Base-by-base conservation (phyloP, 2,888 invertebrate genomes). In the Ochlodes sylvanus region DNA sequence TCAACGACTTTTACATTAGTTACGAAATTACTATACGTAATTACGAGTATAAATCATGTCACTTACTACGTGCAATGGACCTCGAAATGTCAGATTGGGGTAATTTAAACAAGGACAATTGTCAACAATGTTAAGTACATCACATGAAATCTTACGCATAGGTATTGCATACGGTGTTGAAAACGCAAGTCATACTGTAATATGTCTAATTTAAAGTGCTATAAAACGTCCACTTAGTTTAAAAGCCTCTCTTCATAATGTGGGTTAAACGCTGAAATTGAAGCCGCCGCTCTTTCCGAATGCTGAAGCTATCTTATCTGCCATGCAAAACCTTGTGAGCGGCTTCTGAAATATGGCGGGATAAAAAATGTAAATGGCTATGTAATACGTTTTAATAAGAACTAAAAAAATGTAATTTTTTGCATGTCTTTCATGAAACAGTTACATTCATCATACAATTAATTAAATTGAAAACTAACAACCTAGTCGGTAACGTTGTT, bases 231-330 rank as follows among this genome's bases (percentile, higher is more conserved):
- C 69, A 65, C 72, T 74, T 73, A 71, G 76, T 71, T 78, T 75
- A 76, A 75, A 70, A 73, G 72, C 69, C 72, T 70, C 73, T 77
- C 72, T 70, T 70, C 58, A 65, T 62, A 72, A 69, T 68, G 69
- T 19, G 32, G 54, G 54, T 54, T n/a, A n/a, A 54, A n/a, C 7
- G 7, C 47, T 12, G 63, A 44, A 63, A 42, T 44, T 55, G 55
- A 7, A 42, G 63, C 27, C 47, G 19, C 14, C 5, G n/a, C 44
- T 63, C 32, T 34, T 56, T 27, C 34, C 38, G 19, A 62, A 62
- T 34, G 52, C 52, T 63, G 54, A 63, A 62, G 38, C n/a, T 21
- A 34, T 63, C 54, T 63, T 63, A 54, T 41, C 54, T 38, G 41
- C 41, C 63, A 63, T 41, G 38, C n/a, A 17, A 12, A 34, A 61